A percentile compares a stretch with the other conserved stretches of the same genome.
Evolutionary conservation across 35 echinoderm and acorn worm genomes (phyloP).

Genomic region (Chiridota heheva): DNA sequence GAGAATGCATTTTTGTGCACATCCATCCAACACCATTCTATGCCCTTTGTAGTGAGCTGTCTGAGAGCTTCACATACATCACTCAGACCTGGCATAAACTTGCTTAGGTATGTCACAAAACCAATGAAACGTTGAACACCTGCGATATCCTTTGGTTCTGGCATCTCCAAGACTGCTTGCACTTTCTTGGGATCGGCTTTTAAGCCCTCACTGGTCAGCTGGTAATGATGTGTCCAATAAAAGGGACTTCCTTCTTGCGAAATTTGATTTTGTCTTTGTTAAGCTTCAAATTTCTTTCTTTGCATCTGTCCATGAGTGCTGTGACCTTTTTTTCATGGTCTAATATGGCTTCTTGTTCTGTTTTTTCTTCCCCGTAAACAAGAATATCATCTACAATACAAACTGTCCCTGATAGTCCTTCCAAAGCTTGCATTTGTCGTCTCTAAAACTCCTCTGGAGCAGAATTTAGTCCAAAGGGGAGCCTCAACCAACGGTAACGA

Average conservation of each 20-base stretch:
- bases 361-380: constrained; percentile 63
- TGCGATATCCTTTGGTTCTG: constrained; percentile 49
- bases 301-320: constrained; percentile 56
- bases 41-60: constrained; percentile 48
- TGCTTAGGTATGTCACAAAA: constrained; percentile 69
- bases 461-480: constrained; percentile 59
- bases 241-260: constrained; percentile 38
- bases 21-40: constrained; percentile 52
- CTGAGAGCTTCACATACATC: constrained; percentile 52
- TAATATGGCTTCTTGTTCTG: constrained; percentile 43
- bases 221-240: constrained; percentile 52
- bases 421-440: constrained; percentile 24
- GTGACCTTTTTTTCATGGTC: constrained; percentile 64
- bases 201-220: constrained; percentile 17
- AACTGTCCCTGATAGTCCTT: not conserved
- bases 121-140: constrained; percentile 65
- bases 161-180: constrained; percentile 48
- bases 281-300: constrained; percentile 59
- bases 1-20: constrained; percentile 32
- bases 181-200: constrained; percentile 50
- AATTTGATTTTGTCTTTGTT: constrained; percentile 69
- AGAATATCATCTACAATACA: constrained; percentile 68
- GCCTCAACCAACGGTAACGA: constrained; percentile 47
- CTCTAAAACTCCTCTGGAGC: constrained; percentile 56
- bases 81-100: constrained; percentile 56